Percentiles rank a stretch among this genome's conserved stretches.
Evolutionary conservation across 2,888 invertebrate genomes (phyloP).

Genomic region (Masnerella sp.): DNA sequence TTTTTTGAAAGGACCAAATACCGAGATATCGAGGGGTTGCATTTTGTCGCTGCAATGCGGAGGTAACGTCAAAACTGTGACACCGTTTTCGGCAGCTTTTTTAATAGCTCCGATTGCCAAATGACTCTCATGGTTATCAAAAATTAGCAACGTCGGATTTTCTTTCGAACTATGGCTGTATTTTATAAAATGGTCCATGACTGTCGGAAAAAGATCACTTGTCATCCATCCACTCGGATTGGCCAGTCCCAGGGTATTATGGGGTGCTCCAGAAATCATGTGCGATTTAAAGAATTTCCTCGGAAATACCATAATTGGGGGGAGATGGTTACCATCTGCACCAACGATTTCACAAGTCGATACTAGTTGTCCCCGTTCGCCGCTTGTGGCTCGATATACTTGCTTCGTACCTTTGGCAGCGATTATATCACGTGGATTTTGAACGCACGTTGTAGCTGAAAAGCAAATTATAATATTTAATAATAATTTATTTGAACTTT

Average conservation of each 20-base stretch:
- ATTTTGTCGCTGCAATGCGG: constrained; percentile 30
- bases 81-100: constrained; percentile 15
- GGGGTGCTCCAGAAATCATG: constrained; percentile 41
- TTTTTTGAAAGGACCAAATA: constrained; percentile 6
- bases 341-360: constrained; percentile 68
- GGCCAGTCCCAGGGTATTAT: constrained; percentile 35
- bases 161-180: constrained; percentile 63
- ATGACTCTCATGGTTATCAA: constrained; percentile 42
- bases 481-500: not conserved
- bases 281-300: constrained; percentile 35
- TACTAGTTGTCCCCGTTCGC: constrained; percentile 70
- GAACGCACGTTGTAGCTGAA: constrained; percentile 67
- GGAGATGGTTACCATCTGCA: constrained; percentile 67
- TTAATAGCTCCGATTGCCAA: constrained; percentile 23
- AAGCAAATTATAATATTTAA: not conserved
- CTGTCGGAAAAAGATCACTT: constrained; percentile 46
- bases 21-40: constrained; percentile 13
- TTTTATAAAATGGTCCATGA: constrained; percentile 67
- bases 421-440: constrained; percentile 69
- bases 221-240: constrained; percentile 59
- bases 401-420: constrained; percentile 73
- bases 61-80: constrained; percentile 34
- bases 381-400: constrained; percentile 72
- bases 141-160: constrained; percentile 52
- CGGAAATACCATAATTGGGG: constrained; percentile 64